These are phyloP conservation scores for Nasonia oneida DNA, from an alignment of 2,888 invertebrate genomes.

Conservation along the genomic window DNA sequence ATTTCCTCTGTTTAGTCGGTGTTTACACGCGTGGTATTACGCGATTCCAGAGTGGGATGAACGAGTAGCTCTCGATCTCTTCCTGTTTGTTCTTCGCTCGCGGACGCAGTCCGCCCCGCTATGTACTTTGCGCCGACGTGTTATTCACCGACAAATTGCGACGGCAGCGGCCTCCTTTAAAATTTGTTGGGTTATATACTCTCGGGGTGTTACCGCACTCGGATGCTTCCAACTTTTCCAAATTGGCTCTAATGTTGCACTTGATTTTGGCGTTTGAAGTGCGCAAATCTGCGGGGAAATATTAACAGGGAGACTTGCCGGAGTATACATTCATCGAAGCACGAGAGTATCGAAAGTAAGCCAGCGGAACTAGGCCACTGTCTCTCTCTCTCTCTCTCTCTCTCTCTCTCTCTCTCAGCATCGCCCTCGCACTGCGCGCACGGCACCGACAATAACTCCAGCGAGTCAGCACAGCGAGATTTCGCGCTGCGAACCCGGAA, in stretches of 20 bases:
- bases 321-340: background rate
- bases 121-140: background rate
- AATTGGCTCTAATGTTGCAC: too few species aligned
- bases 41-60: background rate
- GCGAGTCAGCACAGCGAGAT: background rate
- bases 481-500: slow-evolving; percentile 55
- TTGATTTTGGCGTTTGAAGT: background rate
- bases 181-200: background rate
- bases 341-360: background rate
- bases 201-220: background rate
- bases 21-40: background rate
- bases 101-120: background rate
- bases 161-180: background rate
- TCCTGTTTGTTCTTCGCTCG: slow-evolving; percentile 30
- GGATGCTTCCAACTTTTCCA: too few species aligned
- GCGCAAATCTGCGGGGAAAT: background rate
- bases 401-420: background rate
- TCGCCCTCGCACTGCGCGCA: background rate
- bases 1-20: slow-evolving; percentile 29
- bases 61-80: background rate
- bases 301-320: background rate
- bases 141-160: slow-evolving; percentile 6
- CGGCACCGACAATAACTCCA: background rate
- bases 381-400: too few species aligned
- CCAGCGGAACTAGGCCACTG: background rate